Base-by-base conservation (phyloP, 2,113 vertebrate genomes). In the Syngnathus typhle region DNA sequence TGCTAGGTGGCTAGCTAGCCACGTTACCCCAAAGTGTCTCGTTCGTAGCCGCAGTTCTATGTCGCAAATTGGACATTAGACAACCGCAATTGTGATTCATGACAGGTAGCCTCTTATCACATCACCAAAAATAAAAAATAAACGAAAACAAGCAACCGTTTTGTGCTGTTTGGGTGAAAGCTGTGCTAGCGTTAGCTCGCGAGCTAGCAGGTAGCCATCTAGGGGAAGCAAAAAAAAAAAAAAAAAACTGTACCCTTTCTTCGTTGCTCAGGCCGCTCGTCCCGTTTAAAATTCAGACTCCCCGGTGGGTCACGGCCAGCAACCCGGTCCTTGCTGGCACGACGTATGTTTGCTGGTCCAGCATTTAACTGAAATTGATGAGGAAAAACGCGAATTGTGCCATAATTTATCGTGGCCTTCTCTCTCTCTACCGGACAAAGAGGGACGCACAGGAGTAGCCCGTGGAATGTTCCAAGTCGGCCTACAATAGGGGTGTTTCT, bases 391-490 rank as follows among this genome's bases (percentile, higher is more conserved):
- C 89, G 85, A 88, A 89, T 87, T 82, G 84, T 71, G 85, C 88
- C 89, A 89, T 89, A 85, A 88, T 91, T 88, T 11, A 88, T 81
- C 84, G 80, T 82, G 88, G 90, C 89, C 89, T 91, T 84, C 88
- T 75, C 46, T 89, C 86, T 89, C 85, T 85, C 85, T 84, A 88
- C 89, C 88, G 91, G 91, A 92, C 91, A 92, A 92, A 91, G 91
- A 91, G 88, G 86, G 88, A 89, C 89, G 77, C 85, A 80, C 88
- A 78, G 82, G 77, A 75, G 77, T 64, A 82, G 82, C 82, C 78
- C 80, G 73, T 55, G 87, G 85, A 84, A 74, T 59, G 65, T 73
- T 84, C 37, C 85, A 89, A 74, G 19, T 82, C 18, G 1, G 46
- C 15, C 0, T 37, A 15, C 72, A 70, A 80, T 38, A 76, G 89